These are phyloP conservation scores for Oophaga pumilio DNA, from an alignment of 2,113 vertebrate species.

Conservation along the genomic window DNA sequence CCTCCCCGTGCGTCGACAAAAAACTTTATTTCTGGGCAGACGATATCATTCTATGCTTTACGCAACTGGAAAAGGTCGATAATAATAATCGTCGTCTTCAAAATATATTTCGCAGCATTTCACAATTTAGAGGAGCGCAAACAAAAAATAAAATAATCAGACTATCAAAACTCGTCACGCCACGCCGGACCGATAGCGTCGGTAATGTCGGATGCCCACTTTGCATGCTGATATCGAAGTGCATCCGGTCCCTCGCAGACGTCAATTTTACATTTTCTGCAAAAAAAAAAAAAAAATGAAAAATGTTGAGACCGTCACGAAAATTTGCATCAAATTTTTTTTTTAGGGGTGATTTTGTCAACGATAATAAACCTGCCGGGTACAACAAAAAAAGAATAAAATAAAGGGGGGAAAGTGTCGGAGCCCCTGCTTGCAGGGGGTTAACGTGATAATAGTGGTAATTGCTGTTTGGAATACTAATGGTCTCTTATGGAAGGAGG, in stretches of 20 bases:
- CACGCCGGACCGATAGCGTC: neutral
- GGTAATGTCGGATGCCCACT: no score
- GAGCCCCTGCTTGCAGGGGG: neutral
- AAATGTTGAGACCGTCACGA: neutral
- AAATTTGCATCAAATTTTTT: neutral
- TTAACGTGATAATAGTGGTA: neutral
- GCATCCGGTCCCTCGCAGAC: no score
- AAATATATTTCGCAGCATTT: no score
- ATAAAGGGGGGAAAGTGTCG: neutral
- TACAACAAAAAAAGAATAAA: no score
- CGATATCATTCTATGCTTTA: neutral
- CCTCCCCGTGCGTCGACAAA: neutral
- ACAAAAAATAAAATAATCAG: no score
- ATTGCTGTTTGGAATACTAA: conserved; percentile 44
- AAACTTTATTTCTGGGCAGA: neutral
- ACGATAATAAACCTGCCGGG: neutral
- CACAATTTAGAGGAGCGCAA: no score
- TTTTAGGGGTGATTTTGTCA: neutral
- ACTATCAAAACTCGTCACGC: neutral
- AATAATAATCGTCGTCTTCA: no score
- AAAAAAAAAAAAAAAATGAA: no score
- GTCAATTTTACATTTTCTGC: no score
- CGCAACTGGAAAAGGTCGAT: neutral
- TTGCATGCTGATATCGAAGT: no score
- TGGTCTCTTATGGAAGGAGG: conserved; percentile 33